Evolutionary conservation across 1,140 invertebrate genomes (phyloP).

Genomic region (Planococcus citri): DNA sequence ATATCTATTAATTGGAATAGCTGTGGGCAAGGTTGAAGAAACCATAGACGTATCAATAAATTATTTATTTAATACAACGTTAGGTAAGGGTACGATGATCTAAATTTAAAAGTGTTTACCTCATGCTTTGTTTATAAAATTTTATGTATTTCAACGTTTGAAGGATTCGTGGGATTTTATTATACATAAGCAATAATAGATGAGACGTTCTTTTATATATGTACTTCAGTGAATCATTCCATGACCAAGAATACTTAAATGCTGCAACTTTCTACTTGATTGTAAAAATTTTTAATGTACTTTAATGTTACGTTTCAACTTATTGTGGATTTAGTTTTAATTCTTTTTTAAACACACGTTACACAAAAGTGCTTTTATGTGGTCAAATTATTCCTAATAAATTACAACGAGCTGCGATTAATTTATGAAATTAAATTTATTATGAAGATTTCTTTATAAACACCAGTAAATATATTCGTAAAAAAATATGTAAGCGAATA

Average conservation of each 20-base stretch:
- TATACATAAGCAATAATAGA: conserved; percentile 42
- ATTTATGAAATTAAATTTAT: not conserved
- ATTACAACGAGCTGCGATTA: no score
- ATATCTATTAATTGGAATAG: no score
- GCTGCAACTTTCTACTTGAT: not conserved
- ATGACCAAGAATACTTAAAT: not conserved
- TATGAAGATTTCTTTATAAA: not conserved
- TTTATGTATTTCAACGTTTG: no score
- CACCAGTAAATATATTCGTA: not conserved
- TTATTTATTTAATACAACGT: no score
- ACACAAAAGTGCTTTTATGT: not conserved
- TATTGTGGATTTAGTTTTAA: not conserved
- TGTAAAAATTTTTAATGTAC: not conserved
- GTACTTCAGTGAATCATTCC: no score
- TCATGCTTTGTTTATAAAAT: no score
- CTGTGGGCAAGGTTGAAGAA: no score
- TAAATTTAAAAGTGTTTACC: no score
- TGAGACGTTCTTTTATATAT: not conserved
- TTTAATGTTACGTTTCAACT: no score
- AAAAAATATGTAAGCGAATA: not conserved
- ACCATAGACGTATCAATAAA: no score
- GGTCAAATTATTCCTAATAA: no score
- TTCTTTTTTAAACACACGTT: not conserved
- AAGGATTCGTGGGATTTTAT: conserved; percentile 92
- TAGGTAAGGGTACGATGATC: no score